phyloP scores from a whole-genome alignment of 2,888 invertebrate genomes.

The Rhaphigaster nebulosa region DNA sequence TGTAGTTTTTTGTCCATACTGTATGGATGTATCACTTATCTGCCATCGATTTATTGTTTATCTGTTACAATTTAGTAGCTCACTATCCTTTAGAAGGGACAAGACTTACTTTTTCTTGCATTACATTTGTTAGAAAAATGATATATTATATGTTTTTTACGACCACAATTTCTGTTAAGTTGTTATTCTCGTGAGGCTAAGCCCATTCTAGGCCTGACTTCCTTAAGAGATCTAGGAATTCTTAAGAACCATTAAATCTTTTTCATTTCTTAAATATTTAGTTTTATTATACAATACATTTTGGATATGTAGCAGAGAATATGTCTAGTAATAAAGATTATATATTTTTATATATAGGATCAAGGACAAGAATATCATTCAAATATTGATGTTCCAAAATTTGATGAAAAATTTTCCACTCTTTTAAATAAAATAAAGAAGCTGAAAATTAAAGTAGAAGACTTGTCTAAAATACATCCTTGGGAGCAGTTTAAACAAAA shows the following conservation, averaged over 20 bases:
- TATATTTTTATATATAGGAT: not conserved
- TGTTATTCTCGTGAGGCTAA: not conserved
- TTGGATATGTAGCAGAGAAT: not conserved
- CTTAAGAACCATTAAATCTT: too few relatives aligned
- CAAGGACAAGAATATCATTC: not conserved
- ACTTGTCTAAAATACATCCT: slow-evolving; percentile 47
- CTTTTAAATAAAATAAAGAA: not conserved
- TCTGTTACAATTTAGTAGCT: too few relatives aligned
- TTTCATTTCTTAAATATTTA: too few relatives aligned
- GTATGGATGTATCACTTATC: too few relatives aligned
- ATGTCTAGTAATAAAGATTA: not conserved
- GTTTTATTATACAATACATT: not conserved
- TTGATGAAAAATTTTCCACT: slow-evolving; percentile 31
- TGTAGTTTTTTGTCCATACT: too few relatives aligned
- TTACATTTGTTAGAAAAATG: too few relatives aligned
- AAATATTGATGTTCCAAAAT: slow-evolving; percentile 17
- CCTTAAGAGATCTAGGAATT: too few relatives aligned
- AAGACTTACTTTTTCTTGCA: too few relatives aligned
- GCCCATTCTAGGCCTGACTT: too few relatives aligned
- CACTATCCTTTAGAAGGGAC: too few relatives aligned
- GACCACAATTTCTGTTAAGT: not conserved
- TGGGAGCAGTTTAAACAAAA: slow-evolving; percentile 56
- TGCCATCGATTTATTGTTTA: too few relatives aligned
- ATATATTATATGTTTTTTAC: too few relatives aligned
- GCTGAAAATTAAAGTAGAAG: slow-evolving; percentile 22